Evolutionary conservation across 2,113 vertebrate genomes (phyloP), one percentile per base, ranked within the genome.

Genomic region (Triplophysa dalaica): DNA sequence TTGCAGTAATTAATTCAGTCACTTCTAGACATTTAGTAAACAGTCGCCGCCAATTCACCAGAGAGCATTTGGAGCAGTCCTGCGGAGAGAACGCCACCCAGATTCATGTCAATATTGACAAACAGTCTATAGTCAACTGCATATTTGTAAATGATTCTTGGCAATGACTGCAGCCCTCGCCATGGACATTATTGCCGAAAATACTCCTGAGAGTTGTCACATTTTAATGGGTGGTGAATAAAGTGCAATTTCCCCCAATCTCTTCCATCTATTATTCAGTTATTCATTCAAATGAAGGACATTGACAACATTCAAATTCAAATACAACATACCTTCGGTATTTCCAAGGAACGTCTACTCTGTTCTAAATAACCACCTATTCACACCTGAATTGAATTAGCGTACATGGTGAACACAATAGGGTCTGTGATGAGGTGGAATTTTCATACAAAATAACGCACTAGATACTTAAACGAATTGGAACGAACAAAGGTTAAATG

Each of bases 21-120:
- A 67, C 70, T 79, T 68, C 68, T 70, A 83, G 65, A 75, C 64
- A 70, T 79, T 68, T 75, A 78, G 76, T 68, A 79, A 79, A 82
- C 54, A 82, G 77, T 74, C 76, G 56, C 63, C 69, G 43, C 61
- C 67, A 82, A 78, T 72, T 72, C 75, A 77, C 75, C 67, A 77
- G 75, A 78, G 81, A 81, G 72, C 58, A 38, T 68, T 81, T 67
- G 65, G 50, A 76, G 61, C 14, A 64, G 74, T 76, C 62, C 74
- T 76, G 52, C 54, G 66, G 79, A 81, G 50, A 48, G 70, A 81
- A 66, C 70, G n/a, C 69, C 78, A 73, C 78, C 78, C 78, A 66
- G n/a, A 58, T 58, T 73, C 78, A 75, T 50, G 63, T 68, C 72
- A 75, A 75, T 75, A 75, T 75, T 81, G 79, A 81, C 72, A 81